Evolutionary conservation across 2,113 vertebrate species (phyloP), one percentile per base, ranked within the genome.

Genomic region (Hydrochoerus hydrochaeris): DNA sequence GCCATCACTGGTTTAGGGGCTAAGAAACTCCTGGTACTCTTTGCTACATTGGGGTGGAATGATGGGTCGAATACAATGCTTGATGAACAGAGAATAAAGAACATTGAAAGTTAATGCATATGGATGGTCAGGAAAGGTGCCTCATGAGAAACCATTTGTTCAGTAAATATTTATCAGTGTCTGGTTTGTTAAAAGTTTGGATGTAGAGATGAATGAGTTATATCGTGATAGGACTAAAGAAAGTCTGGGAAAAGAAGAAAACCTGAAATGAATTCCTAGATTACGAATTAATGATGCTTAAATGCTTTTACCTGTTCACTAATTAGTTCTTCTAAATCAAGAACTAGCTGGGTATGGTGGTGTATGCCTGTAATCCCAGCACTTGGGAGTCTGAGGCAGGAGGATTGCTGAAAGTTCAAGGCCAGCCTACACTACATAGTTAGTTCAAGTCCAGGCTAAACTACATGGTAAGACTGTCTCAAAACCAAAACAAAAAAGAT

Each of bases 261-360:
- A 90, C 19, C 26, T 73, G 28, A 85, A 52, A 44, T 94, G 38
- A 32, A 12, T 82, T 73, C 91, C 95, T 88, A 85, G 82, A 63
- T 92, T 89, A 75, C 83, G 32, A 71, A 75, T 90, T 88, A 88
- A 82, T 62, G 38, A 71, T 78, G 44, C 30, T 22, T 75, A 87
- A 90, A 90, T 5, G 44, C 22, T 81, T 85, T 75, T 88, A 83
- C 28, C 8, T 80, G 52, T 88, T 85, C 88, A 85, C 63, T 75
- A 54, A 88, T 8, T 62, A 38, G 28, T 86, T 93, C 65, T 52
- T 85, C 2, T 24, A 52, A 85, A 82, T 90, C n/a, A 41, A 62
- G 44, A 90, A 77, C 13, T 69, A 65, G 22, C 84, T 65, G 65
- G 65, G 65, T 19, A 3, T 38, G 35, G 67, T 69, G 35, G 17